Conservation (phyloP, 2,113 vertebrate genomes). For the Bathybates hornii region DNA sequence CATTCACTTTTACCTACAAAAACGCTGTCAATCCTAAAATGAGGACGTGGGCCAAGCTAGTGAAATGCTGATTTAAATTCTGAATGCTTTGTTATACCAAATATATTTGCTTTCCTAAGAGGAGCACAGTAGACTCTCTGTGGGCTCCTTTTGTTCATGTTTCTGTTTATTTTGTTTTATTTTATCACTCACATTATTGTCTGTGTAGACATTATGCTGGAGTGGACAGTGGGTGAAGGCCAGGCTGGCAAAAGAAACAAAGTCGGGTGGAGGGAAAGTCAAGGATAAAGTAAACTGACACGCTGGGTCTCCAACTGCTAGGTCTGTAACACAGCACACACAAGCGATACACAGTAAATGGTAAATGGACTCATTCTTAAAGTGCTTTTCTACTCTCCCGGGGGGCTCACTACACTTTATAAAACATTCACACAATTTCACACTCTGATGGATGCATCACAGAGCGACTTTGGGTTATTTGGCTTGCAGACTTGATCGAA, state of each 20-base stretch:
- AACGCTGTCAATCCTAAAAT: fast-evolving
- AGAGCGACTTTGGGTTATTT: not conserved
- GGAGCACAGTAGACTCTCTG: not conserved
- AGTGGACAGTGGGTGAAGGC: not conserved
- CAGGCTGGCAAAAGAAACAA: not conserved
- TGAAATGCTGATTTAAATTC: not conserved
- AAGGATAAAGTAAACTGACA: not conserved
- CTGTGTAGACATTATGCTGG: not conserved
- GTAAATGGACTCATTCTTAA: not conserved
- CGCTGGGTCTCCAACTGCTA: not conserved
- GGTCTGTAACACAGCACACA: not conserved
- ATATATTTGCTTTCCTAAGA: not conserved
- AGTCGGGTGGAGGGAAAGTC: not conserved
- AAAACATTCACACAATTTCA: not conserved
- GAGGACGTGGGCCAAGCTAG: not conserved
- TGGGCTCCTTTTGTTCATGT: not conserved
- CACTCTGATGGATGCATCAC: not conserved
- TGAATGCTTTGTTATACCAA: not conserved
- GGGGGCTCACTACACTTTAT: not conserved
- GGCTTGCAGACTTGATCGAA: not conserved
- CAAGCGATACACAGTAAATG: not conserved
- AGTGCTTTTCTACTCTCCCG: not conserved
- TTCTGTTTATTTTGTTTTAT: not conserved
- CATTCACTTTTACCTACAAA: not conserved
- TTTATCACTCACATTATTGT: not conserved